Evolutionary conservation across 2,113 vertebrate species (phyloP).

Genomic region (Seriola quinqueradiata): DNA sequence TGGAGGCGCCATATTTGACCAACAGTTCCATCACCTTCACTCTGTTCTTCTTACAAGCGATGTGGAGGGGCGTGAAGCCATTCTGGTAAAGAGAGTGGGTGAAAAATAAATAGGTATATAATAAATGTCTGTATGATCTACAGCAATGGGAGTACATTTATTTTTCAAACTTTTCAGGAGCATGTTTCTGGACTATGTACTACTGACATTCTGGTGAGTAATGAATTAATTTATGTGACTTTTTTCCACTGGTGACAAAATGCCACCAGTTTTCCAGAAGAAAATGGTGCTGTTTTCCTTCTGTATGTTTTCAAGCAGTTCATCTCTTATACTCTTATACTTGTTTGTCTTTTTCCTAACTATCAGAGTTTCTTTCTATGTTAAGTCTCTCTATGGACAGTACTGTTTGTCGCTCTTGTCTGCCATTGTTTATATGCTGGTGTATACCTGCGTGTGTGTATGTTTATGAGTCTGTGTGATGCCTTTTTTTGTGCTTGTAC

Average conservation of each 20-base stretch:
- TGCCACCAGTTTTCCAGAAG: neutral
- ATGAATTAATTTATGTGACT: neutral
- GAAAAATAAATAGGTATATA: conserved; percentile 2
- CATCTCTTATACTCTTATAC: neutral
- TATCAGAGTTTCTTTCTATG: neutral
- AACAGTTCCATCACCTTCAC: conserved; percentile 99
- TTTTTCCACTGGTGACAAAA: neutral
- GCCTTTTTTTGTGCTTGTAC: neutral
- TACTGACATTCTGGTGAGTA: neutral
- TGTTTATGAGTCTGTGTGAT: neutral
- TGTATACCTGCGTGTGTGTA: neutral
- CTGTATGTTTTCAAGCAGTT: neutral
- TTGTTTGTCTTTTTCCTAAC: too few species aligned
- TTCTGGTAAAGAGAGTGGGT: conserved; percentile 83
- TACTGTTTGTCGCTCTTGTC: neutral
- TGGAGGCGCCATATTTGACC: conserved; percentile 98
- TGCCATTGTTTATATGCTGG: neutral
- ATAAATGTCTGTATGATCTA: neutral
- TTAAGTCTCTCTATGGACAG: neutral
- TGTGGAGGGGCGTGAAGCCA: conserved; percentile 99
- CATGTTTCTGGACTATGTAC: neutral
- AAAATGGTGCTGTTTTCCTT: neutral
- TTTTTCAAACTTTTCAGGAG: neutral
- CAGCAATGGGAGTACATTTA: neutral
- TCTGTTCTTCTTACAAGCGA: conserved; percentile 99